Base-by-base conservation (phyloP, 2,888 invertebrate species). In the Phyto melanocephala region DNA sequence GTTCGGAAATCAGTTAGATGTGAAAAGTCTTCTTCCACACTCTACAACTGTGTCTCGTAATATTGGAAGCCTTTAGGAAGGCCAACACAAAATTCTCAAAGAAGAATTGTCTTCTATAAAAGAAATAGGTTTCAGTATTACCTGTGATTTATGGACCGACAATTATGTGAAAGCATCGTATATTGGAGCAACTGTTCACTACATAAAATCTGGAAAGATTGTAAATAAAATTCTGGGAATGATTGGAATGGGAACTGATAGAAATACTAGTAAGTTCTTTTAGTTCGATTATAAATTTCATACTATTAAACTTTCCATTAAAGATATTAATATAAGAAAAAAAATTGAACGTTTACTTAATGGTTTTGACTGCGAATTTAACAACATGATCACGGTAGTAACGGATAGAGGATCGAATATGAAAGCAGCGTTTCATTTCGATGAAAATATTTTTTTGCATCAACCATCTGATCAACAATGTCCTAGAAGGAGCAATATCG, bases 21-120 rank as follows among this genome's bases (percentile, higher is more conserved):
- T 70, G 1, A 42, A 24, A 22, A 28, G 28, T n/a, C 56, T 68
- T 6, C 13, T 58, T 28, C 58, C 58, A 47, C 42, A 70, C 20
- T 56, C 58, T 22, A 47, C 47, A 28, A 50, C 58, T 20, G 58
- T 71, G 20, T 7, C 58, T 8, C 47, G 58, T 58, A 58, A 60
- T 71, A 71, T 71, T 58, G 20, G 5, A 17, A 35, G 28, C 8
- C 40, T 70, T 28, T 71, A 58, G 13, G 45, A 71, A 7, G 47
- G 37, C 1, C 40, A 68, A 40, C 54, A 68, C 11, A 40, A 40
- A 68, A 10, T 28, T 15, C 37, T 54, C 22, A 54, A 68, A 54
- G 40, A 68, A 11, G 67, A 67, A 50, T 67, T 67, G 15, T 28
- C 7, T 50, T 65, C 20, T 13, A 50, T 65, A 47, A 50, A 50